Conservation (phyloP, 2,113 vertebrate species). For the Candoia aspera region DNA sequence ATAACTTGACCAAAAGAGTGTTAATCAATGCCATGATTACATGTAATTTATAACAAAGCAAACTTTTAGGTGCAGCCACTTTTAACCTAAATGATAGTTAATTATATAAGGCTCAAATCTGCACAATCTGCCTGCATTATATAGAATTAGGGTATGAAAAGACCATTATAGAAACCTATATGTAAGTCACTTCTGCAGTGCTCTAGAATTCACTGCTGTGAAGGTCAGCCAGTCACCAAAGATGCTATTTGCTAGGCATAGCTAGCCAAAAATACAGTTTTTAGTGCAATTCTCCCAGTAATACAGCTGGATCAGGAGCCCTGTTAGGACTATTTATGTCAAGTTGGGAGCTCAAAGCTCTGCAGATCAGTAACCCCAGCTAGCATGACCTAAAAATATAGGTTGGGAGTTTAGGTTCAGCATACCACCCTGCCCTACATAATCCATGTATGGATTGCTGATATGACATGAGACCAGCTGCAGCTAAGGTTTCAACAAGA, state of each 20-base stretch:
- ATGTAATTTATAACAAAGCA: conserved; percentile 31
- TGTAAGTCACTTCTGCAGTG: background rate
- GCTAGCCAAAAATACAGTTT: background rate
- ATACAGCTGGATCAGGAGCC: background rate
- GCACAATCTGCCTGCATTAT: background rate
- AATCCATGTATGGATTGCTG: background rate
- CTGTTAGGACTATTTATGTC: background rate
- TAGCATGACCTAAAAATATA: background rate
- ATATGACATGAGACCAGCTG: background rate
- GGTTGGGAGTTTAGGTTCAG: background rate
- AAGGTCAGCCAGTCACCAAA: background rate
- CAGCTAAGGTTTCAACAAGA: background rate
- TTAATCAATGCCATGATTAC: conserved; percentile 36
- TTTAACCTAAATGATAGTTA: conserved; percentile 9
- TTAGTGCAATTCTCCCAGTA: background rate
- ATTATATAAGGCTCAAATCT: background rate
- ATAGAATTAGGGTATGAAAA: background rate
- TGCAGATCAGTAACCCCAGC: background rate
- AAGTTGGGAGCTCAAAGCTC: background rate
- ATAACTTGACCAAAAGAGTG: conserved; percentile 14
- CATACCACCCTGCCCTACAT: background rate
- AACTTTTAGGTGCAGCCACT: conserved; percentile 20
- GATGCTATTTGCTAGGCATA: background rate
- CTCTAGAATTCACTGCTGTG: background rate
- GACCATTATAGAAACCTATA: background rate